Percentiles rank a stretch among this genome's conserved stretches.
Evolutionary conservation across 2,113 vertebrate species (phyloP).

Genomic region (Benitochromis conjunctus): DNA sequence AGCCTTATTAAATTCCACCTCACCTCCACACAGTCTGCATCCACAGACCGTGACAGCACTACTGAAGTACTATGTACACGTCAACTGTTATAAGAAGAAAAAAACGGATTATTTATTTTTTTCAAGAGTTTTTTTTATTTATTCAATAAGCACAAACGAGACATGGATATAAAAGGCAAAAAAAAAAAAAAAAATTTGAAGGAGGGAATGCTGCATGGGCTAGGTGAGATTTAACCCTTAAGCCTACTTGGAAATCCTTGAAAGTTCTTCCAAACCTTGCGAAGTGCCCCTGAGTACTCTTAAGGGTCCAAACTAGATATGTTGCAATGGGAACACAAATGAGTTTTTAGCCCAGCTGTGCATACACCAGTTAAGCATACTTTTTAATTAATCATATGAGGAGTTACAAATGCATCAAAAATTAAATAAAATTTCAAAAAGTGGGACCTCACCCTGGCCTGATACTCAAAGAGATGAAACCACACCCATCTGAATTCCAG

Average conservation of each 20-base stretch:
- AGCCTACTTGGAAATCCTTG: too few relatives aligned
- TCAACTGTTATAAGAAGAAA: neutral
- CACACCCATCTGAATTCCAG: neutral
- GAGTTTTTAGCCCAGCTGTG: neutral
- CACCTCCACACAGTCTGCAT: neutral
- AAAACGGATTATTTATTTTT: neutral
- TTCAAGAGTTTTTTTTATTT: neutral
- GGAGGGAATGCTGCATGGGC: fast-evolving
- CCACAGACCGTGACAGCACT: neutral
- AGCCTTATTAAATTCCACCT: neutral
- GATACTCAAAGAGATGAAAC: neutral
- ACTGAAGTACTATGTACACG: fast-evolving
- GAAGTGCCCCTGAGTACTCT: too few relatives aligned
- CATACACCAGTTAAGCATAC: neutral
- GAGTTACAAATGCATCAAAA: neutral
- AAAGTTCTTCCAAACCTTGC: too few relatives aligned
- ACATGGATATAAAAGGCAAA: neutral
- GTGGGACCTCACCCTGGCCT: neutral
- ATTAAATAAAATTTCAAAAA: neutral
- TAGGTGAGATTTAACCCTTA: neutral
- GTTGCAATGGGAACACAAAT: neutral
- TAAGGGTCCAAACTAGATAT: neutral
- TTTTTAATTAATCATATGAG: neutral
- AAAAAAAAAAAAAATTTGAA: neutral
- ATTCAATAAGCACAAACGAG: neutral